Evolutionary conservation across 1,140 invertebrate species (phyloP).

Genomic region (Trichonephila clavipes): DNA sequence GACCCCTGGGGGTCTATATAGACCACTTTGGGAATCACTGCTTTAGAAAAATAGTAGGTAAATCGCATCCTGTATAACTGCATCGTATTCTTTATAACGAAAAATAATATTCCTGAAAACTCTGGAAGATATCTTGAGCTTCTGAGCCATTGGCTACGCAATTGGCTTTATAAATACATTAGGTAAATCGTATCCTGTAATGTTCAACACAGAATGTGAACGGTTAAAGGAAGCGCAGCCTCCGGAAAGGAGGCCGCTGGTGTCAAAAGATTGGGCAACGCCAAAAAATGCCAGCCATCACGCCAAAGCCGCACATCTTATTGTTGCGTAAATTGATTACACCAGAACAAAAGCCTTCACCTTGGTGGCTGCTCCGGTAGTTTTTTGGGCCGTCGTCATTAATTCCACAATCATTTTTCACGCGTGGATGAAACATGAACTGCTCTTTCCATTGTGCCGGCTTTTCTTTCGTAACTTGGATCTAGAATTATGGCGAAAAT

Average conservation of each 20-base stretch:
- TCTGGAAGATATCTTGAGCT: no score
- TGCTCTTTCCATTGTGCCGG: not conserved
- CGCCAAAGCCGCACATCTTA: not conserved
- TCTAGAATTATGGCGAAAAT: not conserved
- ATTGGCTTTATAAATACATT: no score
- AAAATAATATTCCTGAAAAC: no score
- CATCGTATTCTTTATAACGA: no score
- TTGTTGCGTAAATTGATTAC: constrained; percentile 35
- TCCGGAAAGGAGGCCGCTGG: not conserved
- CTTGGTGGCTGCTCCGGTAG: constrained; percentile 12
- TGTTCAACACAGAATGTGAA: no score
- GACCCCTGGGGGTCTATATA: no score
- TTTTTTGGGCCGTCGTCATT: constrained; percentile 19
- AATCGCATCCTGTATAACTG: no score
- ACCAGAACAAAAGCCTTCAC: constrained; percentile 30
- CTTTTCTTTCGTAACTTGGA: not conserved
- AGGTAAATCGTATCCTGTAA: no score
- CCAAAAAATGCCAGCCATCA: not conserved
- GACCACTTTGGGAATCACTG: no score
- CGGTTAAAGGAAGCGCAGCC: not conserved
- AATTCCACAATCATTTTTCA: constrained; percentile 25
- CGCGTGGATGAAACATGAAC: not conserved
- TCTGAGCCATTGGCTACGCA: no score
- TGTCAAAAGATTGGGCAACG: not conserved
- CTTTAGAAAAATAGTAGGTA: no score